Percentiles rank a stretch among this genome's conserved stretches.
phyloP scores from a whole-genome alignment of 2,113 vertebrate genomes.

The Hypanus sabinus region DNA sequence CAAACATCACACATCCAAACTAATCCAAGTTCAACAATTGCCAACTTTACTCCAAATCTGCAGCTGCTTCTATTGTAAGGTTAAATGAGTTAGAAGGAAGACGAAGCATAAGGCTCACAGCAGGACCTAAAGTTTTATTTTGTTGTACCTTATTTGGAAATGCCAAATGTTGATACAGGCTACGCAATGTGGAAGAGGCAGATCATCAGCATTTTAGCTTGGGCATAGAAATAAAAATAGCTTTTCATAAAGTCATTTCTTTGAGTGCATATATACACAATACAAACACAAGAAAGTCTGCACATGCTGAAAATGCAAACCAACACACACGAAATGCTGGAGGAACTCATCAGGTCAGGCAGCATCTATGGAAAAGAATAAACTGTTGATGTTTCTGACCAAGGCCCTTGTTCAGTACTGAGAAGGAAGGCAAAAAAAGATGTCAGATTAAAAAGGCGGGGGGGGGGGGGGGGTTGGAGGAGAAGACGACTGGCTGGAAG shows the following conservation, averaged over 20 bases:
- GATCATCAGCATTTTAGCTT: neutral
- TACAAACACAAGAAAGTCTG: too few relatives aligned
- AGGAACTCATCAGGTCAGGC: too few relatives aligned
- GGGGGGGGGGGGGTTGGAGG: too few relatives aligned
- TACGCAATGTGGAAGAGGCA: neutral
- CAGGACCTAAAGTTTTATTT: neutral
- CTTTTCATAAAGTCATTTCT: neutral
- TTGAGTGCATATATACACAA: neutral
- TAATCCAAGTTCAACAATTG: neutral
- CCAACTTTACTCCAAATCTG: neutral
- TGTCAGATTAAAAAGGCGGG: too few relatives aligned
- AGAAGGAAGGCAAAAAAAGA: too few relatives aligned
- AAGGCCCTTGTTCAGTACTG: too few relatives aligned
- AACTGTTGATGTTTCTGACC: too few relatives aligned
- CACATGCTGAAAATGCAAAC: too few relatives aligned
- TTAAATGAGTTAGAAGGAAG: neutral
- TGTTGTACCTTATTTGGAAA: neutral
- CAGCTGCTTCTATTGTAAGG: neutral
- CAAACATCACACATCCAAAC: neutral
- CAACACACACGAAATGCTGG: too few relatives aligned
- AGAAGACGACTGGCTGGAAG: too few relatives aligned
- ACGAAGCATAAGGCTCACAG: neutral
- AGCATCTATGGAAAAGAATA: too few relatives aligned
- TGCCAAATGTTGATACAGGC: neutral
- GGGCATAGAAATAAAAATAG: neutral